Evolutionary conservation across 2,888 invertebrate genomes (phyloP), one percentile per base, ranked within the genome.

Genomic region (Pollenia amentaria): DNA sequence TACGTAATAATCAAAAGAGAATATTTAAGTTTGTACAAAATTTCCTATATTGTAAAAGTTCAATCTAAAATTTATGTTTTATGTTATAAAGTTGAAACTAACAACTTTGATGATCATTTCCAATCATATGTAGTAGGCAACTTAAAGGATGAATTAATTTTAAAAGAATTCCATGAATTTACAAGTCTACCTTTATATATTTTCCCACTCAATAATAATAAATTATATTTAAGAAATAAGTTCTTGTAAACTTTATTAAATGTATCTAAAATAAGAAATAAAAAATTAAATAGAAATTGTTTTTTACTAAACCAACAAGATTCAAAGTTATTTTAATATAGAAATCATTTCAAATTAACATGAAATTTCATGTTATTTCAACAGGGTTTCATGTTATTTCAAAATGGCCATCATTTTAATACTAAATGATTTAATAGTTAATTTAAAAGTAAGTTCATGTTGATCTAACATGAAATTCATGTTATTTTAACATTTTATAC

Each of bases 61-160:
- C n/a, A n/a, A n/a, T n/a, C n/a, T n/a, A n/a, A n/a, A n/a, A n/a
- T n/a, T n/a, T n/a, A n/a, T n/a, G n/a, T n/a, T n/a, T 12, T 46
- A 9, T 46, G 46, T 11, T 9, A 29, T n/a, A n/a, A 60, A 14
- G 14, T 14, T 38, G 60, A 60, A 38, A 60, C 11, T 14, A 10
- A 14, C 7, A 29, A 60, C 14, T 60, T 60, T 40, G 40, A 29
- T 10, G 38, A 60, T 10, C 29, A 40, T 60, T 60, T 60, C 38
- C 60, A 60, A 38, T 38, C 60, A 38, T 60, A 18, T 55, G 55
- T 55, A 9, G 55, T 55, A 10, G 55, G 55, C 6, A 55, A 55
- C 6, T 55, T 55, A n/a, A n/a, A n/a, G n/a, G n/a, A n/a, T n/a
- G n/a, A n/a, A n/a, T n/a, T n/a, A n/a, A n/a, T n/a, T n/a, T n/a